phyloP scores from a whole-genome alignment of 2,797 vertebrate species.

The Peromyscus melanophrys region DNA sequence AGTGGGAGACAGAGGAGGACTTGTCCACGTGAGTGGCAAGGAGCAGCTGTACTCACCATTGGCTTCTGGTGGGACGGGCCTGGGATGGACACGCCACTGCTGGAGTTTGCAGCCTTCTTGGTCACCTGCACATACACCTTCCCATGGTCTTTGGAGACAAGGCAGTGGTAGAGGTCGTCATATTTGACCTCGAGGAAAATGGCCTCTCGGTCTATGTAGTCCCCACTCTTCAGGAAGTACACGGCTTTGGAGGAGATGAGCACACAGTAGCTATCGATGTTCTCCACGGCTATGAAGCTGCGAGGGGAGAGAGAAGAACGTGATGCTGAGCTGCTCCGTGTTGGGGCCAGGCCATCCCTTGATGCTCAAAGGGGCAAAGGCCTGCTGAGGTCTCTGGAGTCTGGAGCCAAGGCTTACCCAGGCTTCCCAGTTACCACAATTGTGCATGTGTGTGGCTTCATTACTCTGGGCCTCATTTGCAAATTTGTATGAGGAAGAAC shows the following conservation, averaged over 20 bases:
- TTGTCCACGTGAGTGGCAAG: rapidly evolving
- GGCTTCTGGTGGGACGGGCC: conserved; percentile 98
- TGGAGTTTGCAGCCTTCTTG: conserved; percentile 95
- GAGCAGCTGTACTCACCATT: conserved; percentile 92
- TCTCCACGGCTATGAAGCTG: conserved; percentile 98
- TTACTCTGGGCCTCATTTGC: background rate
- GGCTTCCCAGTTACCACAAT: too few species aligned
- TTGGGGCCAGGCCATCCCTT: rapidly evolving
- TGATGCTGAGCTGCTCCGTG: rapidly evolving
- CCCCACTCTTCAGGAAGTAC: conserved; percentile 96
- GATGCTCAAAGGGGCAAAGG: background rate
- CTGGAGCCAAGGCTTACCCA: background rate
- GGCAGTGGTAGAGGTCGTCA: conserved; percentile 98
- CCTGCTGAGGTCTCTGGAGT: background rate
- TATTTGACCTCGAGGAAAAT: conserved; percentile 99
- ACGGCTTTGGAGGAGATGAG: conserved; percentile 98
- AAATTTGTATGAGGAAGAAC: background rate
- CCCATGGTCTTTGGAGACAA: conserved; percentile 97
- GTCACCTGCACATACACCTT: conserved; percentile 98
- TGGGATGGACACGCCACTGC: conserved; percentile 96
- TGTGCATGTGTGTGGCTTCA: background rate
- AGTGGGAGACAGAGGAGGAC: background rate
- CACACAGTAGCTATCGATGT: conserved; percentile 96
- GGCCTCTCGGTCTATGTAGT: conserved; percentile 94
- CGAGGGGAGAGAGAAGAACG: background rate